phyloP scores from a whole-genome alignment of 2,888 invertebrate species.

The Cotesia congregata region DNA sequence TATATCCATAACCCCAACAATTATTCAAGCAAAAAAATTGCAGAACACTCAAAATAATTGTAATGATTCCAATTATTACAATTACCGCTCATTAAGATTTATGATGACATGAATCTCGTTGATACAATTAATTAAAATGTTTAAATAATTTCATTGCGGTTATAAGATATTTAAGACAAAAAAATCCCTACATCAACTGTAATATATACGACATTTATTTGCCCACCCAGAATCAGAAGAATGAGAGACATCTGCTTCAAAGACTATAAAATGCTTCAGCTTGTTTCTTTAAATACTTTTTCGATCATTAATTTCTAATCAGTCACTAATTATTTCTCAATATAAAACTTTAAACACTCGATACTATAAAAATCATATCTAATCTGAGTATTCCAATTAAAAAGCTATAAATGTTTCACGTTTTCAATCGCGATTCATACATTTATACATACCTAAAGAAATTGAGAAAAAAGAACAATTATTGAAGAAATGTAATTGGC shows the following conservation, averaged over 20 bases:
- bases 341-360: conserved; percentile 26
- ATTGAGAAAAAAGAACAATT: conserved; percentile 1
- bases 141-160: neutral
- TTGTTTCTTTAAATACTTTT: conserved; percentile 18
- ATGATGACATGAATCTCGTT: neutral
- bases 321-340: conserved; percentile 44
- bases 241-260: conserved; percentile 44
- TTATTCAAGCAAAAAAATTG: neutral
- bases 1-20: too few relatives aligned
- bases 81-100: neutral
- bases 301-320: conserved; percentile 45
- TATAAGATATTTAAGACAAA: neutral
- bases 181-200: conserved; percentile 15
- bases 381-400: neutral
- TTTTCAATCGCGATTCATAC: neutral
- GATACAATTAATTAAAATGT: neutral
- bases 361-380: neutral
- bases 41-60: neutral
- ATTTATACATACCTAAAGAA: neutral
- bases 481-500: conserved; percentile 1
- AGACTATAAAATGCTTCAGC: conserved; percentile 3
- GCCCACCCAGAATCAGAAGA: conserved; percentile 44
- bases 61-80: neutral
- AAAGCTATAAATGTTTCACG: neutral
- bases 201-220: conserved; percentile 41